phyloP scores from a whole-genome alignment of 2,888 invertebrate species.

The Eupithecia subfuscata region DNA sequence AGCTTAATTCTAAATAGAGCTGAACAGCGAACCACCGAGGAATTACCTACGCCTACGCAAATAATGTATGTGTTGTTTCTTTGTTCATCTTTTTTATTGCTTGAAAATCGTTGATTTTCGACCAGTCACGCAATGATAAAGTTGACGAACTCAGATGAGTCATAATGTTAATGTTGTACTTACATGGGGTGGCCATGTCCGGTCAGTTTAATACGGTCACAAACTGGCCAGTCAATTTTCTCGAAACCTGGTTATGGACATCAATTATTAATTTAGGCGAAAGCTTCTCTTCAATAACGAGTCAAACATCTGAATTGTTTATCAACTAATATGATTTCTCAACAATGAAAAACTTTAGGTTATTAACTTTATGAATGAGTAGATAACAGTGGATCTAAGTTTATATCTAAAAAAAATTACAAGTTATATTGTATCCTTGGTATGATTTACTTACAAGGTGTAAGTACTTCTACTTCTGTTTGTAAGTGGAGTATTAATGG shows the following conservation, averaged over 20 bases:
- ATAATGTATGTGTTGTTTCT: neutral
- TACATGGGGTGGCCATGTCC: neutral
- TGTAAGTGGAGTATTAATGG: too few relatives aligned
- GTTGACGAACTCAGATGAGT: neutral
- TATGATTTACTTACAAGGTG: too few relatives aligned
- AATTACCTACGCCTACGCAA: neutral
- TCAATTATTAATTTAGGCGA: constrained; percentile 20
- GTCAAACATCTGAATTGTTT: neutral
- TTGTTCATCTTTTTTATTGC: neutral
- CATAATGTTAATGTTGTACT: neutral
- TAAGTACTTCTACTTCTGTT: too few relatives aligned
- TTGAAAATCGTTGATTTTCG: neutral
- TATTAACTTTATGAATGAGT: too few relatives aligned
- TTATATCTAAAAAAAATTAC: too few relatives aligned
- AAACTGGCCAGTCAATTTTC: neutral
- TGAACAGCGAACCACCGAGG: neutral
- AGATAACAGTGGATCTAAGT: too few relatives aligned
- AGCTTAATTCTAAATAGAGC: too few relatives aligned
- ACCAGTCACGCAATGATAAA: neutral
- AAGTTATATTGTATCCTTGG: too few relatives aligned
- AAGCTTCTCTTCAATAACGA: neutral
- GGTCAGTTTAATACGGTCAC: constrained; percentile 7
- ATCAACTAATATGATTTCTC: neutral
- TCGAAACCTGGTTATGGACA: constrained; percentile 23
- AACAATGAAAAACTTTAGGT: neutral